phyloP scores from a whole-genome alignment of 2,888 invertebrate genomes.

The Trachelus tabidus region DNA sequence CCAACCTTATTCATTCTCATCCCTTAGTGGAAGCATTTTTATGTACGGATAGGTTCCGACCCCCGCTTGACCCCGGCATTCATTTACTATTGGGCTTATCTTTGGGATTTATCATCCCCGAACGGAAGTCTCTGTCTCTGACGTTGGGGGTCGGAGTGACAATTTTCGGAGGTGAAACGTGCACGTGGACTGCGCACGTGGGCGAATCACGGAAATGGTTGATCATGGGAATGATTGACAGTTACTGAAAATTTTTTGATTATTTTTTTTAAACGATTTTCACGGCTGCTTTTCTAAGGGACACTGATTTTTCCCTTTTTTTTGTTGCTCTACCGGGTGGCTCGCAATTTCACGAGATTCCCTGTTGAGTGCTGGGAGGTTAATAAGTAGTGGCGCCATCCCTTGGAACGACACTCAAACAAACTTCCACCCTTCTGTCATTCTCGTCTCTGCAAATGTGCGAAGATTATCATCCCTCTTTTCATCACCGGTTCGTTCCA shows the following conservation, averaged over 20 bases:
- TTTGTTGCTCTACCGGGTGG: not conserved
- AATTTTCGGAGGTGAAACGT: too few relatives aligned
- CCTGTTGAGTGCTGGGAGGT: not conserved
- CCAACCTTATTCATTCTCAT: not conserved
- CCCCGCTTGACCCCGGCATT: not conserved
- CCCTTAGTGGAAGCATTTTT: not conserved
- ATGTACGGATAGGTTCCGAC: not conserved
- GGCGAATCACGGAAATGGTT: not conserved
- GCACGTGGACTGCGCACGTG: too few relatives aligned
- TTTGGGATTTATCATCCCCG: not conserved
- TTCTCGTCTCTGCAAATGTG: not conserved
- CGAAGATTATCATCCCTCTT: conserved; percentile 1
- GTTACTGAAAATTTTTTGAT: not conserved
- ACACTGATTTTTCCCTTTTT: not conserved
- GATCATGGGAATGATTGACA: not conserved
- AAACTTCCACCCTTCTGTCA: not conserved
- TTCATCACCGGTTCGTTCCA: not conserved
- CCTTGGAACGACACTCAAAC: not conserved
- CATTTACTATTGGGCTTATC: not conserved
- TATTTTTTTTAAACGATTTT: not conserved
- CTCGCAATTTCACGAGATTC: not conserved
- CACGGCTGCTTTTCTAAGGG: too few relatives aligned
- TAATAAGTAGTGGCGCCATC: not conserved
- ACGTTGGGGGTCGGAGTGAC: too few relatives aligned
- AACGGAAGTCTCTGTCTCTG: too few relatives aligned